Conservation (phyloP, 2,797 vertebrate genomes). For the Antrozous pallidus region DNA sequence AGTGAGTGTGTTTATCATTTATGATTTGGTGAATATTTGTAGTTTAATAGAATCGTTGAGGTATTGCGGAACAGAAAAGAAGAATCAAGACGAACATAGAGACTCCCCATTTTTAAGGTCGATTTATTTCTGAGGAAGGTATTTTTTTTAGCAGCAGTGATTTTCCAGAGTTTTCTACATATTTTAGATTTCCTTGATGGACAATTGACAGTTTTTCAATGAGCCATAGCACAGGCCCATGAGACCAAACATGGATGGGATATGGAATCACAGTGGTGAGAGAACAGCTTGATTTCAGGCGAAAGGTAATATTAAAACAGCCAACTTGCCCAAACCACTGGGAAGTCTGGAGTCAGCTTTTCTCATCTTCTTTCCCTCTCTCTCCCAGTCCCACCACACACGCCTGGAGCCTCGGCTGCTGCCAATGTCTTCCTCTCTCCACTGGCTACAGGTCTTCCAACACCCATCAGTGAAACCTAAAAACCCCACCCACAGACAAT, state of each 20-base stretch:
- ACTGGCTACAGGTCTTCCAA: neutral
- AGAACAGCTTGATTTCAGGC: neutral
- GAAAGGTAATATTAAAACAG: neutral
- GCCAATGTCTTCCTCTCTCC: neutral
- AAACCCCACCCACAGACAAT: neutral
- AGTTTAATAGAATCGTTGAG: neutral
- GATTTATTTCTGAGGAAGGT: slow-evolving; percentile 34
- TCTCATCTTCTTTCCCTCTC: neutral
- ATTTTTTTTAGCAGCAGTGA: neutral
- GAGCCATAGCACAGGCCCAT: neutral
- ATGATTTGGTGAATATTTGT: slow-evolving; percentile 25
- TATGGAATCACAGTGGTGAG: neutral
- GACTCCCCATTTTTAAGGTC: neutral
- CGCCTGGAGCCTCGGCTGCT: neutral
- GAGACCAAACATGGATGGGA: neutral
- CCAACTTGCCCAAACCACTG: neutral
- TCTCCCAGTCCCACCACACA: neutral
- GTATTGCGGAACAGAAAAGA: neutral
- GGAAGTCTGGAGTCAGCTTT: neutral
- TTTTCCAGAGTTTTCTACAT: neutral
- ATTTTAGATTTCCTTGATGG: neutral
- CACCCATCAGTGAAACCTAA: neutral
- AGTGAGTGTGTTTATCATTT: neutral
- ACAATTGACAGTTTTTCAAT: neutral
- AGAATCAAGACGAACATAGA: neutral